These are phyloP conservation scores for Heliocidaris erythrogramma DNA, from an alignment of 35 echinoderm and acorn worm genomes.

Conservation along the genomic window DNA sequence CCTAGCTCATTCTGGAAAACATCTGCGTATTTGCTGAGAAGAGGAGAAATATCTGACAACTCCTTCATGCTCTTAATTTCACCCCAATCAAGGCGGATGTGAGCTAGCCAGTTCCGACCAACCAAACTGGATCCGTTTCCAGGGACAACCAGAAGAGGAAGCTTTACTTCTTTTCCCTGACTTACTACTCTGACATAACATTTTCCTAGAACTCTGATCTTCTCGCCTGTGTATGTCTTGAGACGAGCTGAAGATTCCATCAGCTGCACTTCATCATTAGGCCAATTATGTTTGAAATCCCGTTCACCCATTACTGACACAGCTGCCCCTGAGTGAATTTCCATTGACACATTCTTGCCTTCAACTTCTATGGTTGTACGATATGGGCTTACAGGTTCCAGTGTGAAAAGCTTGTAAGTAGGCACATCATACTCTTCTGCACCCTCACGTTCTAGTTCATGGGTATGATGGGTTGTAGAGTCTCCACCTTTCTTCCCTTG, in stretches of 20 bases:
- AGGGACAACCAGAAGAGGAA: not conserved
- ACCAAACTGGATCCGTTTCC: too few species aligned
- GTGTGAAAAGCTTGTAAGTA: conserved; percentile 22
- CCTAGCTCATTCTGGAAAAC: conserved; percentile 48
- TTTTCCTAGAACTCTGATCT: conserved; percentile 9
- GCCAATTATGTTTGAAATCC: conserved; percentile 15
- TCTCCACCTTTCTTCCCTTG: conserved; percentile 14
- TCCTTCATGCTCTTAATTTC: conserved; percentile 8
- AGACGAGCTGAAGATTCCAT: not conserved
- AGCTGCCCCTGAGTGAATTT: too few species aligned
- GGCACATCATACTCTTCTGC: conserved; percentile 18
- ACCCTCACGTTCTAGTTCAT: not conserved
- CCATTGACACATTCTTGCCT: too few species aligned
- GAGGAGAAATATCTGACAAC: not conserved
- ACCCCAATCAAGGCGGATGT: not conserved
- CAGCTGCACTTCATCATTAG: conserved; percentile 5
- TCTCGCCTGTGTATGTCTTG: conserved; percentile 10
- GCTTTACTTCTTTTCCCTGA: conserved; percentile 23
- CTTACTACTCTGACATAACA: conserved; percentile 8
- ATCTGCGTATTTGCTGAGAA: not conserved
- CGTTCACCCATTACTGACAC: not conserved
- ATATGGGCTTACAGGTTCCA: too few species aligned
- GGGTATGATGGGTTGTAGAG: not conserved
- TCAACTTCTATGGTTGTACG: too few species aligned
- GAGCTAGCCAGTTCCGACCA: not conserved